These are phyloP conservation scores for Homarus gammarus DNA, from an alignment of 2,888 invertebrate genomes.

Conservation along the genomic window DNA sequence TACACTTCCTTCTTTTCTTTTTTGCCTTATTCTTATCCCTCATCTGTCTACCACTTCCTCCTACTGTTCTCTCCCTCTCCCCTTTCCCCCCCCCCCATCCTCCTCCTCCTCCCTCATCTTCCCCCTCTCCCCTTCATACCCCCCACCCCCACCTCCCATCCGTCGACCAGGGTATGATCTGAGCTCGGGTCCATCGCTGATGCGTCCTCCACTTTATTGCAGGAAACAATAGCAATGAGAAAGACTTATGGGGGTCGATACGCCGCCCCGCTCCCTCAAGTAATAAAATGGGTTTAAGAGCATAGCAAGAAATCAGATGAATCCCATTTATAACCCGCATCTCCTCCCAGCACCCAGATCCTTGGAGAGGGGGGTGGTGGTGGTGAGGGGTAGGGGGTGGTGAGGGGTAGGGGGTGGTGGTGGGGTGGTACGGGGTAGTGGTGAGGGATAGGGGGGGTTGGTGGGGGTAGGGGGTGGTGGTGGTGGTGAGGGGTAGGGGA, in stretches of 20 bases:
- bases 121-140: not conserved
- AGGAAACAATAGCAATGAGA: conserved; percentile 68
- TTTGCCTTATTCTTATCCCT: not conserved
- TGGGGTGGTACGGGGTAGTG: not conserved
- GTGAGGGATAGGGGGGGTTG: not conserved
- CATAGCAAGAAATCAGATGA: conserved; percentile 70
- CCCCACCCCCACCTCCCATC: not conserved
- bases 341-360: not conserved
- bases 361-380: not conserved
- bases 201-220: conserved; percentile 55
- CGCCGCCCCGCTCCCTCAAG: conserved; percentile 63
- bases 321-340: conserved; percentile 56
- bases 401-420: not conserved
- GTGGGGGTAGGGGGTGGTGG: not conserved
- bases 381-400: not conserved
- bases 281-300: conserved; percentile 69
- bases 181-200: conserved; percentile 36
- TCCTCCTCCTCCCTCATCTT: not conserved
- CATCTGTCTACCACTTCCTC: not conserved
- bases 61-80: not conserved
- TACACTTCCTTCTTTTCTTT: not conserved
- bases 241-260: conserved; percentile 63
- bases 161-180: too few relatives aligned
- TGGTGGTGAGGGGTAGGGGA: not conserved
- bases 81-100: not conserved